Conservation (phyloP, 2,797 vertebrate genomes). For the Rhynchonycteris naso region DNA sequence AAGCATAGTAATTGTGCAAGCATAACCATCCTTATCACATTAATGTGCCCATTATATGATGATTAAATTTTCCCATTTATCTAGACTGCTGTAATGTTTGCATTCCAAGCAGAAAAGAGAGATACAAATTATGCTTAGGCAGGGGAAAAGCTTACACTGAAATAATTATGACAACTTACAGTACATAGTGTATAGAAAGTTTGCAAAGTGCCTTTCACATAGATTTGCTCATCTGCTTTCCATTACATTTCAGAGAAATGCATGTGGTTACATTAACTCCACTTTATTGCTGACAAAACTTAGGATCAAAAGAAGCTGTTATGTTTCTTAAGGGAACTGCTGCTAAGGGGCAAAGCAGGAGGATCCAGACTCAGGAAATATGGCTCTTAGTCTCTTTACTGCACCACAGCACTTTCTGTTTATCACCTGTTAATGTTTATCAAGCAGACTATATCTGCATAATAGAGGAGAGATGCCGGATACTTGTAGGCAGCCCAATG, state of each 20-base stretch:
- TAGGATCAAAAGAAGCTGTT: not conserved
- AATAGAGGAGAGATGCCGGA: not conserved
- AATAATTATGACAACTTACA: slow-evolving; percentile 39
- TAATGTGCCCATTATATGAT: slow-evolving; percentile 48
- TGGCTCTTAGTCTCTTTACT: not conserved
- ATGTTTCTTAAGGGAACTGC: slow-evolving; percentile 13
- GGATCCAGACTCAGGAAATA: not conserved
- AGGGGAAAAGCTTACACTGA: slow-evolving; percentile 43
- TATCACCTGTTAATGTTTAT: not conserved
- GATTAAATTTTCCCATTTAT: slow-evolving; percentile 65
- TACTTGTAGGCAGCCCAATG: not conserved
- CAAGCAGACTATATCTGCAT: not conserved
- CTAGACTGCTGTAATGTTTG: slow-evolving; percentile 48
- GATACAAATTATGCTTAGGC: slow-evolving; percentile 60
- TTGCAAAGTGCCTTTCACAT: slow-evolving; percentile 53
- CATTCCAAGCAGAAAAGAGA: slow-evolving; percentile 59
- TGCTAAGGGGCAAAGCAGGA: not conserved
- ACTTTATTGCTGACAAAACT: slow-evolving; percentile 24
- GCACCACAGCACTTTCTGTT: not conserved
- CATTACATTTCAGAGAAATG: slow-evolving; percentile 31
- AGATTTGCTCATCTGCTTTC: slow-evolving; percentile 58
- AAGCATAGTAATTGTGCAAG: slow-evolving; percentile 22
- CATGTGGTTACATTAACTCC: not conserved
- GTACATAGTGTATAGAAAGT: slow-evolving; percentile 3
- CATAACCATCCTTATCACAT: slow-evolving; percentile 17